Conservation (phyloP, 2,797 vertebrate genomes). For the Peromyscus melanophrys region DNA sequence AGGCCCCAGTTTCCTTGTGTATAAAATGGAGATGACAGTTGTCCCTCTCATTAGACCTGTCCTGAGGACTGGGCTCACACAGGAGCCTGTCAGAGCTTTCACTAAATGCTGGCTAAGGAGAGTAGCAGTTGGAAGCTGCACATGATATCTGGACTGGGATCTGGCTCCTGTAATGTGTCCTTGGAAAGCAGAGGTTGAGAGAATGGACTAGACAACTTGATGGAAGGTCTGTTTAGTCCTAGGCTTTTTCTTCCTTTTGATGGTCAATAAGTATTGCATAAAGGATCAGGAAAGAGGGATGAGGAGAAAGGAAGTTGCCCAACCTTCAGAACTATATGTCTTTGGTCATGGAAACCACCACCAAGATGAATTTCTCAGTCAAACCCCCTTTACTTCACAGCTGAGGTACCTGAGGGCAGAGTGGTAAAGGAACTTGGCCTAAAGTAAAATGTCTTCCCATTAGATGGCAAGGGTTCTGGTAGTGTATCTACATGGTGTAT, state of each 20-base stretch:
- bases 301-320: neutral
- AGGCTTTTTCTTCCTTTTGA: neutral
- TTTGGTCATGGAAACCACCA: neutral
- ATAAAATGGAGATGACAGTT: neutral
- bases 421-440: neutral
- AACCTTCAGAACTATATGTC: too few species aligned
- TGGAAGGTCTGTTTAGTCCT: neutral
- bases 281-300: accelerated
- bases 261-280: neutral
- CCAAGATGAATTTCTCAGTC: neutral
- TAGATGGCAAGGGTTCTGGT: neutral
- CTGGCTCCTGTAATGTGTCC: neutral
- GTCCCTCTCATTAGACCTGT: neutral
- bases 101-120: neutral
- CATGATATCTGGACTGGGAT: accelerated
- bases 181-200: neutral
- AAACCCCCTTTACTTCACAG: neutral
- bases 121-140: accelerated
- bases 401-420: neutral
- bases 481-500: accelerated
- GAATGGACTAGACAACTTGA: accelerated
- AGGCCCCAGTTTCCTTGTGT: neutral
- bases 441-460: neutral
- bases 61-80: neutral
- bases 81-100: accelerated